These are phyloP conservation scores for Lasioglossum zephyrum DNA, from an alignment of 2,888 invertebrate species.

Conservation along the genomic window DNA sequence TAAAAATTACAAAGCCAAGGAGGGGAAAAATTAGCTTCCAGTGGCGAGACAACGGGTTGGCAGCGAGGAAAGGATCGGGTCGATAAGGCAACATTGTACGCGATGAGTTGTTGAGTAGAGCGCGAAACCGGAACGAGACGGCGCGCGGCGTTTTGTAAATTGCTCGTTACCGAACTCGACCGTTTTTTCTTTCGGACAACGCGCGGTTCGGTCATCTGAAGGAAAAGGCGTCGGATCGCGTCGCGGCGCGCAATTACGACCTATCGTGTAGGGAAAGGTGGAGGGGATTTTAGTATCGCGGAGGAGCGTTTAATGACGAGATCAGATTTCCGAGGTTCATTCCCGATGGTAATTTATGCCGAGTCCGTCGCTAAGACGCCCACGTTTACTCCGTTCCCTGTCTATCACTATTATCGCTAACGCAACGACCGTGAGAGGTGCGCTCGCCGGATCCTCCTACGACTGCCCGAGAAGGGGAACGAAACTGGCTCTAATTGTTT, in stretches of 20 bases:
- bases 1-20: conserved; percentile 5
- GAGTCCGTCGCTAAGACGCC: conserved; percentile 69
- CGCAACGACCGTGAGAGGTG: conserved; percentile 57
- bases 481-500: conserved; percentile 44
- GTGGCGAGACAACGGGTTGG: background rate
- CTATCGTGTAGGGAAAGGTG: conserved; percentile 8
- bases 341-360: conserved; percentile 72
- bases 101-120: conserved; percentile 32
- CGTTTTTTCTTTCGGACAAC: background rate
- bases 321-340: conserved; percentile 71
- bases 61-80: background rate
- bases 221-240: conserved; percentile 14
- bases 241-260: conserved; percentile 51
- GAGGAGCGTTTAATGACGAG: conserved; percentile 69
- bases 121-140: conserved; percentile 29
- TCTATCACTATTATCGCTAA: conserved; percentile 73
- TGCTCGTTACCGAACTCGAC: conserved; percentile 38
- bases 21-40: conserved; percentile 42
- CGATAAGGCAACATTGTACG: conserved; percentile 52
- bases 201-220: background rate
- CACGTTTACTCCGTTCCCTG: conserved; percentile 68
- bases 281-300: conserved; percentile 61
- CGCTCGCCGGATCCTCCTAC: conserved; percentile 13
- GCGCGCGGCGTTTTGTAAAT: conserved; percentile 29
- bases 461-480: background rate